Percentiles rank a stretch among this genome's conserved stretches.
phyloP scores from a whole-genome alignment of 2,888 invertebrate species.

The Drosophila colorata region DNA sequence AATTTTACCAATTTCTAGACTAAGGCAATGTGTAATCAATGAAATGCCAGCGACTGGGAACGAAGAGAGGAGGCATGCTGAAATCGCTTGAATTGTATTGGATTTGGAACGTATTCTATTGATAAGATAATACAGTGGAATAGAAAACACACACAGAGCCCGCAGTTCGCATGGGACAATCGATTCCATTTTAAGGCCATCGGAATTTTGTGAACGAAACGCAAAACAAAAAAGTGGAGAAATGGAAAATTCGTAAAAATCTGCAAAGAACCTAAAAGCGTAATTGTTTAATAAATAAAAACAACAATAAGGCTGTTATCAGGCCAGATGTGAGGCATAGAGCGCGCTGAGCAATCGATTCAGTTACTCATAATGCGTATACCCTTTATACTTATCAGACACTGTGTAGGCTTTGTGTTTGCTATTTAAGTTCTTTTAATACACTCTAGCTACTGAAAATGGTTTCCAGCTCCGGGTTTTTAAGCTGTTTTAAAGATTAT shows the following conservation, averaged over 20 bases:
- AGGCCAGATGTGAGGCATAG: not conserved
- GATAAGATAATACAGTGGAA: constrained; percentile 43
- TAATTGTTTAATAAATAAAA: not conserved
- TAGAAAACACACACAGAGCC: not conserved
- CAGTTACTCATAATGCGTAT: constrained; percentile 56
- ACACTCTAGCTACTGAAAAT: constrained; percentile 1
- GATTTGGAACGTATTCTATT: constrained; percentile 33
- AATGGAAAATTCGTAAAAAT: constrained; percentile 5
- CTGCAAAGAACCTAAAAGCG: not conserved
- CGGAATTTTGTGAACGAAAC: constrained; percentile 5
- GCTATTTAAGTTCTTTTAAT: not conserved
- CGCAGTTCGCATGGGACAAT: constrained; percentile 24
- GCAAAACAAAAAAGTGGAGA: not conserved
- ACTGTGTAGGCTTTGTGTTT: constrained; percentile 20
- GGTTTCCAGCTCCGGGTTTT: no score
- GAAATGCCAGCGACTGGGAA: not conserved
- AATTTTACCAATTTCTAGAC: constrained; percentile 14
- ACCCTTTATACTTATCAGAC: constrained; percentile 41
- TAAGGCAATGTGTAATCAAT: constrained; percentile 38
- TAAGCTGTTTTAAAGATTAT: no score
- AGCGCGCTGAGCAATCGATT: constrained; percentile 31
- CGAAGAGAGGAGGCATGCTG: not conserved
- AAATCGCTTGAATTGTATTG: constrained; percentile 41
- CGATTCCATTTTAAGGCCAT: constrained; percentile 31
- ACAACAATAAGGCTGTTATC: constrained; percentile 25